A percentile compares a stretch with the other conserved stretches of the same genome.
Evolutionary conservation across 2,888 invertebrate species (phyloP).

Genomic region (Sphaerophoria rueppellii): DNA sequence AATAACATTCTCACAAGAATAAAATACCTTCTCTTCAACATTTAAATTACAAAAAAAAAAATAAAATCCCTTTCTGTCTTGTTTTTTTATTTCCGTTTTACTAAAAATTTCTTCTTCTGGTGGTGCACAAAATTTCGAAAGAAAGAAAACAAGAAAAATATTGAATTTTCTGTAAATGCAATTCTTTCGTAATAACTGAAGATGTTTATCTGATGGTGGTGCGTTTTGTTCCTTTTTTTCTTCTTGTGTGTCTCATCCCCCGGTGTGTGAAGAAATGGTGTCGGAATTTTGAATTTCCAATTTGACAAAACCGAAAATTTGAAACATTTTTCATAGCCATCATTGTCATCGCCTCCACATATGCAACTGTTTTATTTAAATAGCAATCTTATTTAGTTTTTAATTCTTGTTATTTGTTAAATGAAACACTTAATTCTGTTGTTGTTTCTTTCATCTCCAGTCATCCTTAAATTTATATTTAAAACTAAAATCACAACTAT

Average conservation of each 20-base stretch:
- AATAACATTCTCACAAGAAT: slow-evolving; percentile 20
- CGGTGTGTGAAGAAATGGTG: slow-evolving; percentile 57
- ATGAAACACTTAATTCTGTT: slow-evolving; percentile 39
- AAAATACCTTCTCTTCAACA: no score
- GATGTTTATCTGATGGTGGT: slow-evolving; percentile 58
- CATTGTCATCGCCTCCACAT: slow-evolving; percentile 15
- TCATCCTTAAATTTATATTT: slow-evolving; percentile 36
- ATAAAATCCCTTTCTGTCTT: slow-evolving; percentile 32
- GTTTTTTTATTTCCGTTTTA: slow-evolving; percentile 17
- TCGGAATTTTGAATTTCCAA: slow-evolving; percentile 64
- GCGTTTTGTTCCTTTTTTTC: slow-evolving; percentile 36
- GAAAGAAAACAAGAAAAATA: slow-evolving; percentile 22
- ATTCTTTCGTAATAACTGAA: slow-evolving; percentile 44
- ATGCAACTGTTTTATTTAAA: slow-evolving; percentile 1
- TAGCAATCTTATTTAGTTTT: slow-evolving; percentile 45
- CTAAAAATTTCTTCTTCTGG: not conserved
- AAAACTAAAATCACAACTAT: slow-evolving; percentile 46
- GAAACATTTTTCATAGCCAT: slow-evolving; percentile 12
- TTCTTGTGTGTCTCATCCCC: slow-evolving; percentile 1
- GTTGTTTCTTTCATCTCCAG: not conserved
- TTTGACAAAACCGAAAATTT: slow-evolving; percentile 25
- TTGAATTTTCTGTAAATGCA: slow-evolving; percentile 51
- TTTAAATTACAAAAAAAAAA: slow-evolving; percentile 44
- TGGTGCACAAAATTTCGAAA: slow-evolving; percentile 42
- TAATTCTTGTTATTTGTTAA: slow-evolving; percentile 70